phyloP scores from a whole-genome alignment of 2,113 vertebrate species.

The Ranitomeya variabilis region DNA sequence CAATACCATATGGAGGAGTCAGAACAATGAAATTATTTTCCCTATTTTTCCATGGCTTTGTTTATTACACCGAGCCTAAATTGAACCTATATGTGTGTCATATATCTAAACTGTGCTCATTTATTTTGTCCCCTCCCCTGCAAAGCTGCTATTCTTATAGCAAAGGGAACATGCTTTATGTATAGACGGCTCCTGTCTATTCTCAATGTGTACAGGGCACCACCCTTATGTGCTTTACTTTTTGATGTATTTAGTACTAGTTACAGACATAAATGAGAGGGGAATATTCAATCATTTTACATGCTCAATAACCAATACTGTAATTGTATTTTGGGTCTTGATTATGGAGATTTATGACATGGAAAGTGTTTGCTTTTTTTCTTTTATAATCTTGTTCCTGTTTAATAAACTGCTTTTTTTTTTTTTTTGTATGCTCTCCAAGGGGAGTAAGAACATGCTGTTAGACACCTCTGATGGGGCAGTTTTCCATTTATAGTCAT shows the following conservation, averaged over 20 bases:
- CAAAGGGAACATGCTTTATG: no score
- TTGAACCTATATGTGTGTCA: constrained; percentile 7
- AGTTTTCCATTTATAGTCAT: no score
- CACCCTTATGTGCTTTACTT: background rate
- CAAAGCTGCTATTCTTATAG: background rate
- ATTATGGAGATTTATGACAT: no score
- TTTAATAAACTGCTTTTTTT: no score
- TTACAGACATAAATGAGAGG: background rate
- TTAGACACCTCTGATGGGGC: no score
- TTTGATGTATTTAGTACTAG: background rate
- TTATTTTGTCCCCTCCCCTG: background rate
- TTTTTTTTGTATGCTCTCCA: no score
- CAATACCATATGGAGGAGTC: constrained; percentile 45
- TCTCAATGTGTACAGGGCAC: background rate
- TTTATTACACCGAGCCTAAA: background rate
- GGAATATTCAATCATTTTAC: no score
- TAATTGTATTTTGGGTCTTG: no score
- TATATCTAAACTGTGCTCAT: background rate
- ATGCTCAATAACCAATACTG: no score
- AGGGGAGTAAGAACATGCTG: no score
- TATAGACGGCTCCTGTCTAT: background rate
- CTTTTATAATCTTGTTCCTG: no score
- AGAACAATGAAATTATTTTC: constrained; percentile 39
- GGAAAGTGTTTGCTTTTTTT: no score
- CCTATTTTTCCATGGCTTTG: constrained; percentile 1